Base-by-base conservation (phyloP, 2,888 invertebrate species). In the Papilio protenor region DNA sequence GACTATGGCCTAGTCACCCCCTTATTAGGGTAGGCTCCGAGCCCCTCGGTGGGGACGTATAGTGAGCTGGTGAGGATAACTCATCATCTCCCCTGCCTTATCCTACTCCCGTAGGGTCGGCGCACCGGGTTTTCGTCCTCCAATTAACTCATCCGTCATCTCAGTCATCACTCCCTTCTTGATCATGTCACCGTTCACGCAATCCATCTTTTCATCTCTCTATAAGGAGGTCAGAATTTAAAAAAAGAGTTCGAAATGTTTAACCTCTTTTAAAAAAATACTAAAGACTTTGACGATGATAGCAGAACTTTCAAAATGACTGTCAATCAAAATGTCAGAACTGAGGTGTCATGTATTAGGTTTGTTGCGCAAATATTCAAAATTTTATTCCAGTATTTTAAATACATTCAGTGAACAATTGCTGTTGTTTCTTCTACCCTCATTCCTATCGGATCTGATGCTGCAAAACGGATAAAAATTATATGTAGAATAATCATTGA, bases 261-360 rank as follows among this genome's bases (percentile, higher is more conserved):
- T 49, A 52, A 49, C 49, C 49, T 49, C 27, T 71, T n/a, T 16
- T 47, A 52, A 52, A 23, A 16, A 23, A 27, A 27, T 18, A 21
- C 10, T 23, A 18, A 16, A 70, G 71, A 71, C 71, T 49, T 64
- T 64, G 33, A 64, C 64, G 64, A 64, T 64, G 64, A 40, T 64
- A 64, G 64, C 33, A 18, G 64, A 70, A 76, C 70, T 45, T 75
- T 64, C 52, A 75, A 66, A 61, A 64, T 64, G 40, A 76, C 40
- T 71, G 76, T 77, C 77, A 77, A 72, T 52, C 52, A 72, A 72
- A 72, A 77, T 77, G 77, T 73, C 73, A 77, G 66, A 73, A 77
- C 27, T 64, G 21, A 57, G 47, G 66, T 73, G 77, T 77, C 59
- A 70, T 70, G 49, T 69, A 21, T 77, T 77, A 72, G 73, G 61